These are phyloP conservation scores for Ptiloglossa arizonensis DNA, from an alignment of 1,140 invertebrate species.

Conservation along the genomic window DNA sequence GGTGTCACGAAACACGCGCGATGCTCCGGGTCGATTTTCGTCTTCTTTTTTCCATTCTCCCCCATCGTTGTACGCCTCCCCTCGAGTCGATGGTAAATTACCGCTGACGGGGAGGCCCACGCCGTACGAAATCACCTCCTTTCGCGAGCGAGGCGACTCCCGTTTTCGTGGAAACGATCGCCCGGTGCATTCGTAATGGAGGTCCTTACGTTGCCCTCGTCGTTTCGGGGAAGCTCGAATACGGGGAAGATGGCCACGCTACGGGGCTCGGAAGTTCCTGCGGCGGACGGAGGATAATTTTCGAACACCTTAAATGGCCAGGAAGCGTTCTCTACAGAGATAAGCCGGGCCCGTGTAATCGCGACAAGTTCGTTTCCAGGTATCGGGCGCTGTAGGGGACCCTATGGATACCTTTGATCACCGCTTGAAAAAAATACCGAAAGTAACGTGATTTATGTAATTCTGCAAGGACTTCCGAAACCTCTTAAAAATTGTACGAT, in stretches of 20 bases:
- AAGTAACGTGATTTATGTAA: too few species aligned
- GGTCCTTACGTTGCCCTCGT: not conserved
- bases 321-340: too few species aligned
- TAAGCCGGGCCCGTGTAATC: not conserved
- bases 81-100: conserved; percentile 45
- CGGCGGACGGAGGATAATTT: not conserved
- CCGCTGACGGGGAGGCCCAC: conserved; percentile 2
- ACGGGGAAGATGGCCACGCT: not conserved
- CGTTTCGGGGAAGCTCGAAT: conserved; percentile 38
- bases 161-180: conserved; percentile 48
- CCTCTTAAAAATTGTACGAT: too few species aligned
- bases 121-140: conserved; percentile 35
- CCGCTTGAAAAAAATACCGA: too few species aligned
- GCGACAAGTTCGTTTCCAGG: too few species aligned
- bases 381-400: too few species aligned
- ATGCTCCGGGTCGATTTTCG: too few species aligned
- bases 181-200: conserved; percentile 17
- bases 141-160: not conserved
- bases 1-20: too few species aligned
- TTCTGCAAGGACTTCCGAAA: too few species aligned
- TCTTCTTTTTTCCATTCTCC: conserved; percentile 10
- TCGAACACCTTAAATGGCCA: not conserved
- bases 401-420: too few species aligned
- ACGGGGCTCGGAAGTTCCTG: too few species aligned
- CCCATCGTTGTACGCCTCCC: not conserved